Percentiles rank a stretch among this genome's conserved stretches.
Conservation (phyloP, 2,797 vertebrate genomes). For the Champsocephalus gunnari region DNA sequence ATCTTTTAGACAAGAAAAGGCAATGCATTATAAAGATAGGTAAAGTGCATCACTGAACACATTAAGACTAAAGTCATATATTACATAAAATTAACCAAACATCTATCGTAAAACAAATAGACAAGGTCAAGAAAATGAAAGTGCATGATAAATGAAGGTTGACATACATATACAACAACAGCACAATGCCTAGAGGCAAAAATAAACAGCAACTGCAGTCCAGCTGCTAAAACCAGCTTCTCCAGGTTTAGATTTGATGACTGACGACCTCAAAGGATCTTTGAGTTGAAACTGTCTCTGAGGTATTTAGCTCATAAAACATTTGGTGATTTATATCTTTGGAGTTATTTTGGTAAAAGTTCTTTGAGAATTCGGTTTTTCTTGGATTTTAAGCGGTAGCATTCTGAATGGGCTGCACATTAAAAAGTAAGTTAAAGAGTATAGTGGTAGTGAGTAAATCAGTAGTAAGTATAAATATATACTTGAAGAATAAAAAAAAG, state of each 20-base stretch:
- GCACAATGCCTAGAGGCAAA: background rate
- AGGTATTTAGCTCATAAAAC: constrained; percentile 2
- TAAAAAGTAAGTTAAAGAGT: constrained; percentile 5
- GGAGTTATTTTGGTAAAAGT: background rate
- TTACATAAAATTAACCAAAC: background rate
- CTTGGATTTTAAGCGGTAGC: constrained; percentile 3
- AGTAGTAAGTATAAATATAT: no score
- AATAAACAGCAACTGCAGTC: constrained; percentile 1
- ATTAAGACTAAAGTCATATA: background rate
- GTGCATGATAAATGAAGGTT: background rate
- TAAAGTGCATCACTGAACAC: background rate
- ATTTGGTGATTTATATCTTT: background rate
- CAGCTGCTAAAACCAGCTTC: constrained; percentile 31
- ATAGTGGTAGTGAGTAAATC: background rate
- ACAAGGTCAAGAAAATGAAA: background rate
- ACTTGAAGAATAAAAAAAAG: no score
- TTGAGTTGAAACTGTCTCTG: background rate
- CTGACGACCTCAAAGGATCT: background rate
- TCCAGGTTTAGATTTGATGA: constrained; percentile 17
- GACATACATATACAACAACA: background rate
- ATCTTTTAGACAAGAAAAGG: no score
- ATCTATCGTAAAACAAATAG: background rate
- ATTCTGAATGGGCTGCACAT: constrained; percentile 13
- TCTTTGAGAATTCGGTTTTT: background rate
- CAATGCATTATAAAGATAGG: no score